These are phyloP conservation scores for Lamellibrachia luymesi DNA, from an alignment of 1,140 invertebrate genomes.

Conservation along the genomic window DNA sequence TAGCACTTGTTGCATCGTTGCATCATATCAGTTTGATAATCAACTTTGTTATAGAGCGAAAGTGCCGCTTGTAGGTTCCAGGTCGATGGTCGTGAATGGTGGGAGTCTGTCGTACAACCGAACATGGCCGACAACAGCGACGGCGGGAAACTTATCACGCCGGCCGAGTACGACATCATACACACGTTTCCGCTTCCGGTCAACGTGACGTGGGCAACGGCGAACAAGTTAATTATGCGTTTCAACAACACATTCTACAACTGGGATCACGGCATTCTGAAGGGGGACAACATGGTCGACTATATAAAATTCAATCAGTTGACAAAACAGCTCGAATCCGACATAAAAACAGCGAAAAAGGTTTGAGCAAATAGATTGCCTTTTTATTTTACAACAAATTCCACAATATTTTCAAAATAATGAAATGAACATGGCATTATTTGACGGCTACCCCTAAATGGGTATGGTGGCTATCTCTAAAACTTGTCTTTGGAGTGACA, in stretches of 20 bases:
- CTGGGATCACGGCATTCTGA: conserved; percentile 17
- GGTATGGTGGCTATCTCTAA: no score
- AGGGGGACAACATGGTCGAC: conserved; percentile 12
- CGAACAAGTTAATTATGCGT: neutral
- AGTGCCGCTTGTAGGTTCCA: neutral
- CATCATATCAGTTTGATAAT: no score
- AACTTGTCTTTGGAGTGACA: no score
- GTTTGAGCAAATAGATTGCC: neutral
- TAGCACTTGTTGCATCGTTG: no score
- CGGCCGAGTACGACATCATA: conserved; percentile 15
- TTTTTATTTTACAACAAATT: no score
- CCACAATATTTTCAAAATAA: no score
- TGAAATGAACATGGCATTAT: no score
- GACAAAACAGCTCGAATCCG: neutral
- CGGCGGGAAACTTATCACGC: conserved; percentile 21
- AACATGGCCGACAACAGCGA: conserved; percentile 20
- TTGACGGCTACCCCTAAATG: no score
- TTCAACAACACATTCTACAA: conserved; percentile 11
- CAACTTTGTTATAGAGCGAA: neutral
- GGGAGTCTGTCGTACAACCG: conserved; percentile 13
- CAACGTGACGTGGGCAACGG: conserved; percentile 20
- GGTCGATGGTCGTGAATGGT: conserved; percentile 13
- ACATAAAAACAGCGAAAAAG: neutral
- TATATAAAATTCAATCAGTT: neutral
- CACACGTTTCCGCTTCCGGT: conserved; percentile 16